Evolutionary conservation across 2,797 vertebrate genomes (phyloP).

Genomic region (Ceryle rudis): DNA sequence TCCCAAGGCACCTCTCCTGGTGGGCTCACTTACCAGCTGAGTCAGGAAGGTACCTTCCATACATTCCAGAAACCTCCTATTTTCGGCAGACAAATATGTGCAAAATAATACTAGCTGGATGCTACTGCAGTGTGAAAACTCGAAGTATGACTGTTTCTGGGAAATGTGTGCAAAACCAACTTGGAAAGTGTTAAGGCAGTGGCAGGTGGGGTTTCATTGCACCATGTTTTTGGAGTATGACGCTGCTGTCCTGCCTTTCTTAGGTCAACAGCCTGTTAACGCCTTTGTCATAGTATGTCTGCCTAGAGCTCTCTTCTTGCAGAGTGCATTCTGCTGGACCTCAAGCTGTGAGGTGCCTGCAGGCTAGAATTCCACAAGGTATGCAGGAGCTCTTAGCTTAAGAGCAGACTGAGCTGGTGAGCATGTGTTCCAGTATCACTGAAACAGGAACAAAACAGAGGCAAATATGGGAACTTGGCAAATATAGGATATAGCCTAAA

Average conservation of each 20-base stretch:
- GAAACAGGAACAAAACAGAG: not conserved
- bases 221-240: not conserved
- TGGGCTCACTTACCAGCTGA: too few relatives aligned
- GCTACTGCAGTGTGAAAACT: not conserved
- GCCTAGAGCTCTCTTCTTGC: not conserved
- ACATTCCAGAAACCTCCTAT: too few relatives aligned
- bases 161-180: accelerated
- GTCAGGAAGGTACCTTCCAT: too few relatives aligned
- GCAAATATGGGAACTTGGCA: not conserved
- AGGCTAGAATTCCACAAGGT: not conserved
- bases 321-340: not conserved
- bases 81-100: too few relatives aligned
- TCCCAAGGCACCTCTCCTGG: too few relatives aligned
- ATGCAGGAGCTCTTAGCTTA: not conserved
- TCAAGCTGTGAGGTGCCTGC: not conserved
- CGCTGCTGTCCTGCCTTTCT: not conserved
- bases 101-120: accelerated
- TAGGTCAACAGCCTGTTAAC: too few relatives aligned
- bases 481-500: accelerated
- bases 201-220: accelerated
- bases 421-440: accelerated
- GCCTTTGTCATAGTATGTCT: too few relatives aligned
- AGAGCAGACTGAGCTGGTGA: not conserved
- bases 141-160: accelerated
- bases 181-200: accelerated